Conservation (phyloP, 2,797 vertebrate genomes). For the Xenops minutus region DNA sequence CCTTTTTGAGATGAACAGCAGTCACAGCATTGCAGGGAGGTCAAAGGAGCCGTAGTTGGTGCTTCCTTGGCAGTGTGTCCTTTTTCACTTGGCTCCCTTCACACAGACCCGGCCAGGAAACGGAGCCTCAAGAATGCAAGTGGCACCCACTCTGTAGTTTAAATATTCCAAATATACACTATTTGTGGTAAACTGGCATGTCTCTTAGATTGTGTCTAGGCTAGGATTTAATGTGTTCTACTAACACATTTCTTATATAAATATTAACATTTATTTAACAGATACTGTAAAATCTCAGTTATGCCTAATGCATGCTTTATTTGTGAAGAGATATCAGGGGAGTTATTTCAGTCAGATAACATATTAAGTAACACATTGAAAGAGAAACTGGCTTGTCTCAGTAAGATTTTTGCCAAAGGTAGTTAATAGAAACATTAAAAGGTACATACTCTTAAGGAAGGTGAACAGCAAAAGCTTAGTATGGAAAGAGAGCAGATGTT, state of each 20-base stretch:
- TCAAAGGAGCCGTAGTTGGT: not conserved
- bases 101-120: not conserved
- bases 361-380: not conserved
- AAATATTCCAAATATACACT: not conserved
- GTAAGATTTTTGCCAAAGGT: not conserved
- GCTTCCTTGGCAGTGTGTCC: slow-evolving; percentile 10
- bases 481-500: not conserved
- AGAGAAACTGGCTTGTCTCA: not conserved
- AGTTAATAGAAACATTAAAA: not conserved
- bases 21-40: not conserved
- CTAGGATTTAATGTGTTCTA: not conserved
- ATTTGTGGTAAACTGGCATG: not conserved
- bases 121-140: not conserved
- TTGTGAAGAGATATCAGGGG: not conserved
- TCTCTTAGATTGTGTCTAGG: not conserved
- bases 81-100: not conserved
- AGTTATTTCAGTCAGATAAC: not conserved
- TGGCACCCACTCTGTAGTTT: not conserved
- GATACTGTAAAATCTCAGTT: not conserved
- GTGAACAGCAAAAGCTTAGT: not conserved
- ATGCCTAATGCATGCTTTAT: not conserved
- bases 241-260: not conserved
- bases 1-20: not conserved
- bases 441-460: not conserved
- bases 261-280: not conserved